Conservation (phyloP, 92 coral and sea anemone species). For the Ricordea florida region DNA sequence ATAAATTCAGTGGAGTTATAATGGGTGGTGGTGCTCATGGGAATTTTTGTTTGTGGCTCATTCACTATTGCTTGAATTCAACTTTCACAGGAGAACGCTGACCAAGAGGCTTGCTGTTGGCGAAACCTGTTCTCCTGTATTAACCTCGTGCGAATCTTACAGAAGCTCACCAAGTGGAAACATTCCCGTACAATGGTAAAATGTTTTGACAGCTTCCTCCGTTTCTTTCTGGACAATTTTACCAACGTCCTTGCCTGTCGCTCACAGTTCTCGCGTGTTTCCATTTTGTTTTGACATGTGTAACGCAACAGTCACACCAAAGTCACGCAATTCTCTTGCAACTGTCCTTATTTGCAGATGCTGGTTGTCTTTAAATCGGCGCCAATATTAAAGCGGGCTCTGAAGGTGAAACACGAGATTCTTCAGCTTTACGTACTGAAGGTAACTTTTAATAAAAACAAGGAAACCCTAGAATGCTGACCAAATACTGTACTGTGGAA, state of each 20-base stretch:
- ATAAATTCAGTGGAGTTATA: too few species aligned
- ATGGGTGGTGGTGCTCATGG: too few species aligned
- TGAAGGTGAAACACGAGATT: slow-evolving; percentile 95
- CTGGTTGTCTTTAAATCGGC: slow-evolving; percentile 98
- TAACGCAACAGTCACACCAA: too few species aligned
- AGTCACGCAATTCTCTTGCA: too few species aligned
- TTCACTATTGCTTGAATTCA: background rate
- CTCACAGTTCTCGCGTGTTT: too few species aligned
- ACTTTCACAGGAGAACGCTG: slow-evolving; percentile 78
- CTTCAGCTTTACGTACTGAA: slow-evolving; percentile 92
- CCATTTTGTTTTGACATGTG: too few species aligned
- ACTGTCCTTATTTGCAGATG: slow-evolving; percentile 54
- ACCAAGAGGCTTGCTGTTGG: slow-evolving; percentile 95
- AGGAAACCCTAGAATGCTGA: too few species aligned
- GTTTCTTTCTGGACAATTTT: too few species aligned
- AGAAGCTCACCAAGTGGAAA: slow-evolving; percentile 97
- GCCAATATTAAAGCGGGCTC: slow-evolving; percentile 93
- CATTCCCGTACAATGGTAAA: slow-evolving; percentile 97
- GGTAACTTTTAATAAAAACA: slow-evolving; percentile 61
- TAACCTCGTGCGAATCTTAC: slow-evolving; percentile 91
- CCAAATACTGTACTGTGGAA: background rate
- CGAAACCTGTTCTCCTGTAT: slow-evolving; percentile 96
- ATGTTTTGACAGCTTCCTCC: too few species aligned
- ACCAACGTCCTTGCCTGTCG: too few species aligned
- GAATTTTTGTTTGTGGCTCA: too few species aligned